Evolutionary conservation across 1,140 invertebrate genomes (phyloP).

Genomic region (Neodiprion fabricii): DNA sequence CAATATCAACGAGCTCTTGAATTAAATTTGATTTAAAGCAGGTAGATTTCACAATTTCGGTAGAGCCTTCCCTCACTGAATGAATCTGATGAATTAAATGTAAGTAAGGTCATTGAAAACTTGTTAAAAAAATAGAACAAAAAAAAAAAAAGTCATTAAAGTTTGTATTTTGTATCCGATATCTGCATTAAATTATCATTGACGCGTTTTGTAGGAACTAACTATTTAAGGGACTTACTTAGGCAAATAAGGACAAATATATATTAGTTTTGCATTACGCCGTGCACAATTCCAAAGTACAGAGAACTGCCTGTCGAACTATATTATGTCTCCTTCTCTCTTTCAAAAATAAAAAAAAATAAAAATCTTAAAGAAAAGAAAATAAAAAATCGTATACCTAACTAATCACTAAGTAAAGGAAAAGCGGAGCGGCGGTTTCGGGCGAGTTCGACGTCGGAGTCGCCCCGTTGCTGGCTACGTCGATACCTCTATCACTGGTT

Average conservation of each 20-base stretch:
- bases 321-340: too few species aligned
- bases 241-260: too few species aligned
- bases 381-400: not conserved
- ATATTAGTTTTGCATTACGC: not conserved
- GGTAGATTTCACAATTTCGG: too few species aligned
- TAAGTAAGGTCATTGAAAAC: too few species aligned
- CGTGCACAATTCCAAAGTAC: not conserved
- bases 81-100: too few species aligned
- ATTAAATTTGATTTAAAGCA: too few species aligned
- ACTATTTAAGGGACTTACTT: not conserved
- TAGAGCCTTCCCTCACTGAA: too few species aligned
- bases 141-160: not conserved
- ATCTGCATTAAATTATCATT: not conserved
- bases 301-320: not conserved
- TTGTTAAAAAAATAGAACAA: not conserved
- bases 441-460: slow-evolving; percentile 3
- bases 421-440: not conserved
- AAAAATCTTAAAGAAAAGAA: not conserved
- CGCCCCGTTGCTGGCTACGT: slow-evolving; percentile 46
- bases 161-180: not conserved
- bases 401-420: too few species aligned
- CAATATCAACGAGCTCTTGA: too few species aligned
- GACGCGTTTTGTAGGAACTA: slow-evolving; percentile 3
- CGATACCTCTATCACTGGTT: slow-evolving; percentile 57
- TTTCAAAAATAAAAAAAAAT: not conserved